Conservation (phyloP, 2,113 vertebrate species). For the Boulengeromyrus knoepffleri region DNA sequence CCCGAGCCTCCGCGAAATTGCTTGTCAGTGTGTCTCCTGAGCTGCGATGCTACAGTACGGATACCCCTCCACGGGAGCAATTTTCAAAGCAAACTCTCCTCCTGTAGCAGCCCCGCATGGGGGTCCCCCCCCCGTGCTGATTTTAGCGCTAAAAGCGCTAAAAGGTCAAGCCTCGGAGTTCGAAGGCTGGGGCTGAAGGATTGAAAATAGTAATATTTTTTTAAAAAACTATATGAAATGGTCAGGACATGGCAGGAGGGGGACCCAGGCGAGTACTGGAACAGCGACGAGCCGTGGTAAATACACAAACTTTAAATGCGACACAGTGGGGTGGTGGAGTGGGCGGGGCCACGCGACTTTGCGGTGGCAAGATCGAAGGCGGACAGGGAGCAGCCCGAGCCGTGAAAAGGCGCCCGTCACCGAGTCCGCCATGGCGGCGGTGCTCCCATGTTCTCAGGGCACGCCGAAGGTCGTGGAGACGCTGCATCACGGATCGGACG, state of each 20-base stretch:
- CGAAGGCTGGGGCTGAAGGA: no score
- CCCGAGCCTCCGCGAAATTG: neutral
- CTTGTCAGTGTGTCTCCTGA: neutral
- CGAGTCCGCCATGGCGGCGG: neutral
- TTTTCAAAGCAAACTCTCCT: constrained; percentile 4
- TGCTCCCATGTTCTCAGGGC: neutral
- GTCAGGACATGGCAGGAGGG: neutral
- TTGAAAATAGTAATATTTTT: neutral
- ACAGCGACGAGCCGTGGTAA: neutral
- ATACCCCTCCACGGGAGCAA: neutral
- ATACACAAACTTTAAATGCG: neutral
- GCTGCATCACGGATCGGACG: neutral
- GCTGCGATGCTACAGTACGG: neutral
- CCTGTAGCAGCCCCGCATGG: neutral
- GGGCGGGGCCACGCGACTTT: neutral
- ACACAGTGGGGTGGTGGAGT: neutral
- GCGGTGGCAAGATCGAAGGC: neutral
- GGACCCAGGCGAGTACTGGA: neutral
- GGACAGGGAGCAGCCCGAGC: neutral
- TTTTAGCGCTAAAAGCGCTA: neutral
- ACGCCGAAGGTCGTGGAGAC: neutral
- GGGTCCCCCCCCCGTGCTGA: neutral
- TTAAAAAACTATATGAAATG: neutral
- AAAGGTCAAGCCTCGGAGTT: neutral
- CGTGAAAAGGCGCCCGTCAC: neutral